These are phyloP conservation scores for Stegastes partitus DNA, from an alignment of 2,113 vertebrate species.

Conservation along the genomic window DNA sequence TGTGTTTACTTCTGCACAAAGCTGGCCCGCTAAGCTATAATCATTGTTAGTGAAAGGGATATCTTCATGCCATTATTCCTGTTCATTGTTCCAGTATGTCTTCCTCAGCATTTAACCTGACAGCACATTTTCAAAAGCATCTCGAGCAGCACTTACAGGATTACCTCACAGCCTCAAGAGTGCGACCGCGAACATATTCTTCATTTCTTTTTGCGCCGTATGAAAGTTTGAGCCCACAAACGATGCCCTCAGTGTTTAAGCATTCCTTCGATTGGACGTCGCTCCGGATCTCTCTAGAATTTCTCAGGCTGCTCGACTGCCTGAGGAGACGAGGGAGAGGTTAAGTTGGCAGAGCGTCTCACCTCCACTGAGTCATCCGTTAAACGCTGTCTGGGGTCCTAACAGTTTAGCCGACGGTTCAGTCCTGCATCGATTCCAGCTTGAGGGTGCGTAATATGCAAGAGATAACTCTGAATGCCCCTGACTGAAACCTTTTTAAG, in stretches of 20 bases:
- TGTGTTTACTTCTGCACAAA: conserved; percentile 62
- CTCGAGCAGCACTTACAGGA: conserved; percentile 1
- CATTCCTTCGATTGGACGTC: conserved; percentile 11
- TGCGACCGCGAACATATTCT: conserved; percentile 27
- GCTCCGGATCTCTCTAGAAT: neutral
- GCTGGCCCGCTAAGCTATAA: conserved; percentile 68
- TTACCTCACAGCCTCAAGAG: conserved; percentile 19
- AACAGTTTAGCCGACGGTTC: too few relatives aligned
- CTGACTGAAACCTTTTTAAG: neutral
- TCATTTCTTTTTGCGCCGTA: conserved; percentile 3
- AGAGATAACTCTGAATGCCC: neutral
- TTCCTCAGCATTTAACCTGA: conserved; percentile 45
- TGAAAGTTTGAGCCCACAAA: conserved; percentile 19
- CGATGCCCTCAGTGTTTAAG: conserved; percentile 4
- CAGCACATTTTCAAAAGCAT: conserved; percentile 33
- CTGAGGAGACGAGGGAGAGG: conserved; percentile 22
- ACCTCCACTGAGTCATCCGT: conserved; percentile 24
- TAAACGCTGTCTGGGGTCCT: conserved; percentile 6
- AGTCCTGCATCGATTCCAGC: conserved; percentile 12
- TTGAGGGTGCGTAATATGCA: neutral
- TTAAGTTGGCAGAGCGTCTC: conserved; percentile 19
- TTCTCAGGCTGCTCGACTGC: conserved; percentile 19
- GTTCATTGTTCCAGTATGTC: conserved; percentile 64
- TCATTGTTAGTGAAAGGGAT: conserved; percentile 60
- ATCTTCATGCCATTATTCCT: conserved; percentile 62